Percentiles rank a stretch among this genome's conserved stretches.
These are phyloP conservation scores for Nephrotoma guestfalica DNA, from an alignment of 2,888 invertebrate genomes.

Conservation along the genomic window DNA sequence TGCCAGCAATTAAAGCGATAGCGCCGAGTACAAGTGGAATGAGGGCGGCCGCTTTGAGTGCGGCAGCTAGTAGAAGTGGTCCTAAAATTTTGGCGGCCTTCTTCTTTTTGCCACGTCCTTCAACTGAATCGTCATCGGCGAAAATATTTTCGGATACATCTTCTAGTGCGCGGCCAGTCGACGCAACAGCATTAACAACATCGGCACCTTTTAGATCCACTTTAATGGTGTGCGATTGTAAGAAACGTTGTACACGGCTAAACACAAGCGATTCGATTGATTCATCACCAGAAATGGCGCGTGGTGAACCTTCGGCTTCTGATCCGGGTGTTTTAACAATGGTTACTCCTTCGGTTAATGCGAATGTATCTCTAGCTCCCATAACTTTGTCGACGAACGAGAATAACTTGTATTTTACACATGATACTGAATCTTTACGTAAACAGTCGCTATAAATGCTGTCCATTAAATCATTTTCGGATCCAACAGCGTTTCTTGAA, in stretches of 20 bases:
- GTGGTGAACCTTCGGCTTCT: constrained; percentile 59
- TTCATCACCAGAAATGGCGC: constrained; percentile 49
- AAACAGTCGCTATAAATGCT: constrained; percentile 63
- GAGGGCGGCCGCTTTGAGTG: constrained; percentile 63
- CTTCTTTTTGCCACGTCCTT: constrained; percentile 69
- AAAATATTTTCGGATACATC: constrained; percentile 51
- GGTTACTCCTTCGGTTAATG: constrained; percentile 68
- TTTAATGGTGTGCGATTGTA: constrained; percentile 67
- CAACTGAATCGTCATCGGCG: constrained; percentile 47
- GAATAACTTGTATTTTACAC: constrained; percentile 76
- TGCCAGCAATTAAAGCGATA: constrained; percentile 73
- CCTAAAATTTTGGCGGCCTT: constrained; percentile 67
- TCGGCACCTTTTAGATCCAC: constrained; percentile 75
- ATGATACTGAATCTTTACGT: constrained; percentile 68
- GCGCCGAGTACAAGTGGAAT: constrained; percentile 65
- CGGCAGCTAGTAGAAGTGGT: constrained; percentile 58
- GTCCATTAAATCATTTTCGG: constrained; percentile 66
- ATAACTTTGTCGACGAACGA: constrained; percentile 75
- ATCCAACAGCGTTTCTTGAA: constrained; percentile 43
- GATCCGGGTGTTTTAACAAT: constrained; percentile 60
- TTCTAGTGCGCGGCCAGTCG: constrained; percentile 65
- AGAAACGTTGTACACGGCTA: constrained; percentile 56
- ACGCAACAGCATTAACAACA: constrained; percentile 63
- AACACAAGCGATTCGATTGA: constrained; percentile 48
- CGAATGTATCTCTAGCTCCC: constrained; percentile 63